Conservation (phyloP, 1,140 invertebrate genomes). For the Meloidogyne hapla region DNA sequence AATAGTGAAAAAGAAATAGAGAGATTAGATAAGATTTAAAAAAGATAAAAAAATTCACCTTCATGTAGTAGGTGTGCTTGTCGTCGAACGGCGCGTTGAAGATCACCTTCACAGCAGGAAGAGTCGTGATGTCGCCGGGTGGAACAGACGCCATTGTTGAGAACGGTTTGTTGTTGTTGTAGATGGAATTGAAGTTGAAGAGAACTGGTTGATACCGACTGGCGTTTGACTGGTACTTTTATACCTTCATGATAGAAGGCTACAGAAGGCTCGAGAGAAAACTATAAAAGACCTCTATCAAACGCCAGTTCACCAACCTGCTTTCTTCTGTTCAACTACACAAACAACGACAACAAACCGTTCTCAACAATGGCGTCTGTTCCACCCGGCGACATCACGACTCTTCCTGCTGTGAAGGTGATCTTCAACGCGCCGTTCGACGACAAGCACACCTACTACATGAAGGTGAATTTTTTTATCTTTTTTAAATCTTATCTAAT, state of each 20-base stretch:
- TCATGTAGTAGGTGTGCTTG: constrained; percentile 53
- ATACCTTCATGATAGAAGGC: too few species aligned
- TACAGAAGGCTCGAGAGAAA: too few species aligned
- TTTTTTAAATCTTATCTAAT: background rate
- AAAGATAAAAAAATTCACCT: constrained; percentile 27
- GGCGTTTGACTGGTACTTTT: too few species aligned
- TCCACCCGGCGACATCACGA: constrained; percentile 44
- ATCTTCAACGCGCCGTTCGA: constrained; percentile 54
- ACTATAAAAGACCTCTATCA: background rate
- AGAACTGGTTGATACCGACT: background rate
- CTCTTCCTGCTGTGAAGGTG: constrained; percentile 35
- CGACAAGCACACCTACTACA: constrained; percentile 52
- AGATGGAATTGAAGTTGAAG: background rate
- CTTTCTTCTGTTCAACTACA: background rate
- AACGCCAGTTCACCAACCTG: background rate
- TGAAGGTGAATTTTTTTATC: constrained; percentile 35
- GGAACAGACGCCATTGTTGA: constrained; percentile 35
- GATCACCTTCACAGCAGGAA: constrained; percentile 39
- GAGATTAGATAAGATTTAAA: constrained; percentile 5
- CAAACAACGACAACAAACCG: background rate
- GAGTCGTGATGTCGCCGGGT: constrained; percentile 42
- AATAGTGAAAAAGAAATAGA: background rate
- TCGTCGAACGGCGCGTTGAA: constrained; percentile 54
- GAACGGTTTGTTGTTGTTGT: background rate
- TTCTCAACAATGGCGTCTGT: constrained; percentile 26